Base-by-base conservation (phyloP, 2,797 vertebrate genomes). In the Phaenicophaeus curvirostris region DNA sequence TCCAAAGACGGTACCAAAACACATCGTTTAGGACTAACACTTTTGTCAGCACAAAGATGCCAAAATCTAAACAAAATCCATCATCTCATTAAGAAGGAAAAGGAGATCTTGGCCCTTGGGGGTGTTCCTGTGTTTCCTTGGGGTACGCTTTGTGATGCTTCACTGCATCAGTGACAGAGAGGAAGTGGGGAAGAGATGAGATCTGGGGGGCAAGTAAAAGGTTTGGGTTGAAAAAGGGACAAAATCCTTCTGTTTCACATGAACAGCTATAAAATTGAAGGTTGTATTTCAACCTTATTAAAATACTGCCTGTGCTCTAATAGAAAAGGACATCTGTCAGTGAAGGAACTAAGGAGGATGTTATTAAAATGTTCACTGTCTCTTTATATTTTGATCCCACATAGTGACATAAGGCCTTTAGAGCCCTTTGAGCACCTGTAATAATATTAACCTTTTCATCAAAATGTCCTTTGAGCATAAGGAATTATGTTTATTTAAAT, bases 401-500 rank as follows among this genome's bases (percentile, higher is more conserved):
- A 0, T 7, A 5, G 4, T 53, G 93, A 91, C 93, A 91, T 57
- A 67, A 86, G 27, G 65, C 59, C 96, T 95, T 85, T 54, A 84
- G 79, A 94, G 82, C 48, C 67, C 83, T 90, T 93, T 67, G 82
- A 91, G 71, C 94, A 96, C 94, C 95, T 96, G 95, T 85, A 95
- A 95, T 87, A 95, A 94, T 93, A 96, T 88, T 46, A 87, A 94
- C 63, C 79, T 94, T 94, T 90, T 87, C 92, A 87, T 67, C 95
- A 67, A 57, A 84, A 81, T n/a, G 59, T 88, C 89, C 76, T 93
- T 57, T 67, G 66, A 95, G 94, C 82, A 15, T 65, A 90, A 86
- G 53, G 94, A 96, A 94, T 89, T 3, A 41, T 88, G 87, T 95
- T 95, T 96, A 81, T 93, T 94, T 94, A 24, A 78, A 82, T 86